A percentile compares a stretch with the other conserved stretches of the same genome.
phyloP scores from a whole-genome alignment of 2,797 vertebrate genomes.

The Pipistrellus pygmaeus region DNA sequence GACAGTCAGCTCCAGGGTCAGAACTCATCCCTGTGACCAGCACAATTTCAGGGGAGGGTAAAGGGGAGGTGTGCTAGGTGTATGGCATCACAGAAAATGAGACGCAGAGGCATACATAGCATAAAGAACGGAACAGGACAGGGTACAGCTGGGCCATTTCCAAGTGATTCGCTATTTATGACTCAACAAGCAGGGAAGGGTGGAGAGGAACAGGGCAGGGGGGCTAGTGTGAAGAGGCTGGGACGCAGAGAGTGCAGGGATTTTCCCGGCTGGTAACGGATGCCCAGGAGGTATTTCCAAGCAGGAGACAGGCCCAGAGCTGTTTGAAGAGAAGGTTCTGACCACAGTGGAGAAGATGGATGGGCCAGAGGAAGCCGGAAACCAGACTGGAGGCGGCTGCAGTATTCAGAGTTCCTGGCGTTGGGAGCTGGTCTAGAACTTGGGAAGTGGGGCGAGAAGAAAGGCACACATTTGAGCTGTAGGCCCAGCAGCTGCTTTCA shows the following conservation, averaged over 20 bases:
- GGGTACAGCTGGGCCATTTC: neutral
- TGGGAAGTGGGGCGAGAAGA: neutral
- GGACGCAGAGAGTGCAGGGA: rapidly evolving
- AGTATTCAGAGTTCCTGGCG: neutral
- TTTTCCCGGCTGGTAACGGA: neutral
- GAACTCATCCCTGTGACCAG: neutral
- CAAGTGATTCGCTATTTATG: neutral
- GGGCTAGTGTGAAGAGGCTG: neutral
- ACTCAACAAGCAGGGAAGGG: neutral
- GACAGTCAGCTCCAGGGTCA: neutral
- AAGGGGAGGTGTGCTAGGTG: rapidly evolving
- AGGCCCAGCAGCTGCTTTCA: neutral
- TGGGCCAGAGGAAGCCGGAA: neutral
- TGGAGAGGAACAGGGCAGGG: neutral
- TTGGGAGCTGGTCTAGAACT: neutral
- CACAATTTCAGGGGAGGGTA: neutral
- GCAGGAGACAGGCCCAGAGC: neutral
- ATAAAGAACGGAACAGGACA: neutral
- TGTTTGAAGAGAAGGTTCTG: neutral
- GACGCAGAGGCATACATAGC: neutral
- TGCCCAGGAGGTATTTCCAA: neutral
- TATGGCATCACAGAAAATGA: neutral
- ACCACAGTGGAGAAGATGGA: neutral
- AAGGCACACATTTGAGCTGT: neutral
- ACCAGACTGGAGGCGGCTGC: no score